Evolutionary conservation across 2,888 invertebrate species (phyloP).

Genomic region (Pollenia griseotomentosa): DNA sequence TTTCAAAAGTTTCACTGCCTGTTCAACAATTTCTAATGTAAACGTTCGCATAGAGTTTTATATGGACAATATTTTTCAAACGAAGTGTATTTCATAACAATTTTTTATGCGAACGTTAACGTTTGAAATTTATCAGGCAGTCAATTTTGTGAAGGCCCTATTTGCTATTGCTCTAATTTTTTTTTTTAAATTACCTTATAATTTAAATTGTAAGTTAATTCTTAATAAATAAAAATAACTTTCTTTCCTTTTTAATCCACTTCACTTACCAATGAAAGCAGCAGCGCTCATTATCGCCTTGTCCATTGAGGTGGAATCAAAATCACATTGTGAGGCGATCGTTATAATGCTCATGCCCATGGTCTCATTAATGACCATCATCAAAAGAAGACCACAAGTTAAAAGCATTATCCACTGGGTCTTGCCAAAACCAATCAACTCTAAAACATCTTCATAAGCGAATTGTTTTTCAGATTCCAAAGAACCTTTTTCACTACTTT

Average conservation of each 20-base stretch:
- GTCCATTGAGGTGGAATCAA: conserved; percentile 85
- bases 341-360: conserved; percentile 88
- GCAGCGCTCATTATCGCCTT: conserved; percentile 88
- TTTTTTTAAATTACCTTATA: too few species aligned
- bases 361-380: conserved; percentile 89
- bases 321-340: conserved; percentile 89
- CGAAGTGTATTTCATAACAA: too few species aligned
- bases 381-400: conserved; percentile 87
- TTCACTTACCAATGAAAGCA: conserved; percentile 86
- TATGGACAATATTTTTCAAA: too few species aligned
- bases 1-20: neutral
- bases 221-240: too few species aligned
- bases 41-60: too few species aligned
- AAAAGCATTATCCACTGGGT: conserved; percentile 87
- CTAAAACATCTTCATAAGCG: conserved; percentile 79
- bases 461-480: conserved; percentile 42
- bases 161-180: too few species aligned
- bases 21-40: neutral
- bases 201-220: too few species aligned
- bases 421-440: conserved; percentile 85
- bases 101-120: too few species aligned
- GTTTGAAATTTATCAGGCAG: too few species aligned
- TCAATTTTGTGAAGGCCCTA: too few species aligned
- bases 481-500: conserved; percentile 38
- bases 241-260: too few species aligned